These are phyloP conservation scores for Zosterops borbonicus DNA, from an alignment of 2,113 vertebrate genomes.

Conservation along the genomic window DNA sequence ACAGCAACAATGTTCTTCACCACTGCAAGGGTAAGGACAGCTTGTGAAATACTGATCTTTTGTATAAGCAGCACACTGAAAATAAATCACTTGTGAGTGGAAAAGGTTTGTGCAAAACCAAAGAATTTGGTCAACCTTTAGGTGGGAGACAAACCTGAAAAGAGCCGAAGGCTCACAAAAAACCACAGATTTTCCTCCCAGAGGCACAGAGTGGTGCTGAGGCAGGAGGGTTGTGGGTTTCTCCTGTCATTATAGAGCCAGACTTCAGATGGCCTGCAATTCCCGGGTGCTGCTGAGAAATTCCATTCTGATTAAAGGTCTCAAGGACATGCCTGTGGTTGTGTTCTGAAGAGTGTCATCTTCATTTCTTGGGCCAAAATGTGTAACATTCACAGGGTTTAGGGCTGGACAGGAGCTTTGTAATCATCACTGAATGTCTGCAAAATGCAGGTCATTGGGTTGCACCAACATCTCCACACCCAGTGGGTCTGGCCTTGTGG, in stretches of 20 bases:
- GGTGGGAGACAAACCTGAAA: not conserved
- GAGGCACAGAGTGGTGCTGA: not conserved
- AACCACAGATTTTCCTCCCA: not conserved
- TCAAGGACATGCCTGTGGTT: constrained; percentile 27
- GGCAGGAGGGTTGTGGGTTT: not conserved
- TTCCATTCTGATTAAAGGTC: not conserved
- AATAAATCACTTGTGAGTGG: not conserved
- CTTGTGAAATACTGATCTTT: not conserved
- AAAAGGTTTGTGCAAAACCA: not conserved
- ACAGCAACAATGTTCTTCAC: not conserved
- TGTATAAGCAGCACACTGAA: not conserved
- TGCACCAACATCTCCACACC: not conserved
- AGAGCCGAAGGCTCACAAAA: not conserved
- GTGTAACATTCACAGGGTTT: not conserved
- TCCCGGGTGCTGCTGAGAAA: not conserved
- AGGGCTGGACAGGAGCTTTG: not conserved
- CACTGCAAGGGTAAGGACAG: not conserved
- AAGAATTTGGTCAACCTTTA: not conserved
- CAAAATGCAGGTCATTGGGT: not conserved
- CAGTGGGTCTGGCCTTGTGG: not conserved
- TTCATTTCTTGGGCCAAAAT: not conserved
- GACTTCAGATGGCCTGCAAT: not conserved
- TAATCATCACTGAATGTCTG: not conserved
- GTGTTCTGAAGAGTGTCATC: not conserved
- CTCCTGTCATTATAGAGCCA: not conserved